Conservation (phyloP, 1,140 invertebrate species). For the Drosophila bocki region DNA sequence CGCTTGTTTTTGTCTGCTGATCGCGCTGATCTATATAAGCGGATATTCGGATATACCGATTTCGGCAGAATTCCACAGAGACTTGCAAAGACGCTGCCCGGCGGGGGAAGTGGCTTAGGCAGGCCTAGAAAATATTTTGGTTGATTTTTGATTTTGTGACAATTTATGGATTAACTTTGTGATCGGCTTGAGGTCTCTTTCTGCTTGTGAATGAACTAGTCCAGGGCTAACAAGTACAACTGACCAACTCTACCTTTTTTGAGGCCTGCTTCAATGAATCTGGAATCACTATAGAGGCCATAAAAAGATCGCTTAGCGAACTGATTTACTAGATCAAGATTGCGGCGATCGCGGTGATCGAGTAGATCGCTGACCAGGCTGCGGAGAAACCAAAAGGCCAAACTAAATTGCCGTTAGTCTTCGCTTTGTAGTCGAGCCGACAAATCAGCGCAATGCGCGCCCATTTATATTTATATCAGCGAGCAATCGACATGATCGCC, state of each 20-base stretch:
- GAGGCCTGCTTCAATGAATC: background rate
- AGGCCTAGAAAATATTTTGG: conserved; percentile 74
- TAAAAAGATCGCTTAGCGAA: conserved; percentile 8
- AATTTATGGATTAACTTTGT: conserved; percentile 77
- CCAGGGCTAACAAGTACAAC: background rate
- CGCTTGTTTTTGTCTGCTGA: conserved; percentile 43
- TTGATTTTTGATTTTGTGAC: conserved; percentile 78
- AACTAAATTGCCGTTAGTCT: conserved; percentile 69
- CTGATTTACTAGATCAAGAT: conserved; percentile 55
- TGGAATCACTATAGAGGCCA: background rate
- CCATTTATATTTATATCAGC: conserved; percentile 69
- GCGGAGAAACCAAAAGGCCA: conserved; percentile 32
- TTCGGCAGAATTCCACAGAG: conserved; percentile 51
- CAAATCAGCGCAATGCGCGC: conserved; percentile 65
- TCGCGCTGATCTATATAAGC: conserved; percentile 76
- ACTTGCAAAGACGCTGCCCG: background rate
- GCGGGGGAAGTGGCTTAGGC: conserved; percentile 34
- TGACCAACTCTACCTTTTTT: background rate
- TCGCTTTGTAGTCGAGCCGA: conserved; percentile 74
- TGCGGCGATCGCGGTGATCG: conserved; percentile 24
- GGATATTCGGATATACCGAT: conserved; percentile 61
- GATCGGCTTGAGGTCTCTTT: conserved; percentile 20
- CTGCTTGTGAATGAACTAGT: conserved; percentile 50
- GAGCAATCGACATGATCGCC: conserved; percentile 69
- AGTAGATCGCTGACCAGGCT: conserved; percentile 31